phyloP scores from a whole-genome alignment of 2,888 invertebrate species.

The Corbicula japonica region DNA sequence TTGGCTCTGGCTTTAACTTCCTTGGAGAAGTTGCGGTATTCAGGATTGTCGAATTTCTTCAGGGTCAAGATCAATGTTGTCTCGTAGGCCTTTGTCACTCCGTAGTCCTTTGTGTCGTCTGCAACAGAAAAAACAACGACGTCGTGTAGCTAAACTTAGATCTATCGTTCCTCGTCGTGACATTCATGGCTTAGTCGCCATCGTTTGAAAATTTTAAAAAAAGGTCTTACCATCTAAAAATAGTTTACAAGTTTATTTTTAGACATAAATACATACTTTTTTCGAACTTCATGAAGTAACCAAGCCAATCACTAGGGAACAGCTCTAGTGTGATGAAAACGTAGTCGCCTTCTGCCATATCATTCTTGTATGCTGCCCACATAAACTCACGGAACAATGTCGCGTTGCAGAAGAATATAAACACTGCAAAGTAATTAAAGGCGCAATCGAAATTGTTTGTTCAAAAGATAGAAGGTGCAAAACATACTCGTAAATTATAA shows the following conservation, averaged over 20 bases:
- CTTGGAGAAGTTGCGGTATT: slow-evolving; percentile 92
- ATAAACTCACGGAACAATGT: slow-evolving; percentile 70
- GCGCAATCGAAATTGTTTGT: too few relatives aligned
- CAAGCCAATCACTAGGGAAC: slow-evolving; percentile 73
- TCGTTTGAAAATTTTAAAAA: too few relatives aligned
- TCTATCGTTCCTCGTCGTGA: too few relatives aligned
- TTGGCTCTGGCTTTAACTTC: slow-evolving; percentile 88
- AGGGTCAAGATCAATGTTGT: slow-evolving; percentile 96
- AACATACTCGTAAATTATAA: too few relatives aligned
- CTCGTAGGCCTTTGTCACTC: slow-evolving; percentile 93
- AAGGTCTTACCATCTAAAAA: too few relatives aligned
- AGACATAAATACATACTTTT: slow-evolving; percentile 66
- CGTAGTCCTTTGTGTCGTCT: slow-evolving; percentile 67
- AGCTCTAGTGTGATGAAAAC: slow-evolving; percentile 76
- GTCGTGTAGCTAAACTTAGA: too few relatives aligned
- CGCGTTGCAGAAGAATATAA: slow-evolving; percentile 70
- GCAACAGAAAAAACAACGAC: too few relatives aligned
- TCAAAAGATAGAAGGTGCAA: too few relatives aligned
- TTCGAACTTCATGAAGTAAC: slow-evolving; percentile 63
- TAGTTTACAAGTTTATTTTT: too few relatives aligned
- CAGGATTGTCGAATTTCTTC: slow-evolving; percentile 89
- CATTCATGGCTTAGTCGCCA: too few relatives aligned
- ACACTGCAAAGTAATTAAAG: too few relatives aligned
- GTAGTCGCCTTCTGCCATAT: slow-evolving; percentile 72
- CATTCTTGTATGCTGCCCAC: slow-evolving; percentile 68